phyloP scores from a whole-genome alignment of 2,888 invertebrate genomes.

The Macrosiphum euphorbiae region DNA sequence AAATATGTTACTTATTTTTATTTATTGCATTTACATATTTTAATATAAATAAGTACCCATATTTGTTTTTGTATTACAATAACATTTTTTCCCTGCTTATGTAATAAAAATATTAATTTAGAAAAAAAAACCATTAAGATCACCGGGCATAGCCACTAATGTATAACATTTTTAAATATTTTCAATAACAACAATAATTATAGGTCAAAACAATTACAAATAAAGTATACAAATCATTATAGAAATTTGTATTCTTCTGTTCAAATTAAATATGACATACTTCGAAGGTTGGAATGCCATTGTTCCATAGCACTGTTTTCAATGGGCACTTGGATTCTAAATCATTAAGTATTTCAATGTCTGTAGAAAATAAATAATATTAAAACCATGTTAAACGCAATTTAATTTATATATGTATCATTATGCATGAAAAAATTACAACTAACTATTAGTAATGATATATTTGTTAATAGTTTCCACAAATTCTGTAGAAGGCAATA shows the following conservation, averaged over 20 bases:
- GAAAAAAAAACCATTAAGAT: not conserved
- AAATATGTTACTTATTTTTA: not conserved
- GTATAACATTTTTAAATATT: not conserved
- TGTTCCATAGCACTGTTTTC: slow-evolving; percentile 29
- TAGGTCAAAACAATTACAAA: not conserved
- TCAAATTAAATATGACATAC: slow-evolving; percentile 25
- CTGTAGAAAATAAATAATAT: slow-evolving; percentile 26
- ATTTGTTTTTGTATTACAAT: not conserved
- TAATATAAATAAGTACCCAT: not conserved
- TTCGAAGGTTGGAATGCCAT: slow-evolving; percentile 4
- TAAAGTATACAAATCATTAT: not conserved
- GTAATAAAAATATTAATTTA: not conserved
- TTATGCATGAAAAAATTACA: not conserved
- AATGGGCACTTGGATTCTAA: slow-evolving; percentile 40
- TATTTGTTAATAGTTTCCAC: slow-evolving; percentile 28
- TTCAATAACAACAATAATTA: not conserved
- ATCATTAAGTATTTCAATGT: slow-evolving; percentile 11
- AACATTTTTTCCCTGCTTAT: not conserved
- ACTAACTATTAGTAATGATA: slow-evolving; percentile 35
- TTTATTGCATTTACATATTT: not conserved
- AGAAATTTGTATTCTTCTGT: not conserved
- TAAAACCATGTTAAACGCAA: not conserved
- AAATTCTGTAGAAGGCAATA: slow-evolving; percentile 42
- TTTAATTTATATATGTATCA: not conserved
- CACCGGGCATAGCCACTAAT: not conserved